Evolutionary conservation across 2,888 invertebrate species (phyloP).

Genomic region (Sipha maydis): DNA sequence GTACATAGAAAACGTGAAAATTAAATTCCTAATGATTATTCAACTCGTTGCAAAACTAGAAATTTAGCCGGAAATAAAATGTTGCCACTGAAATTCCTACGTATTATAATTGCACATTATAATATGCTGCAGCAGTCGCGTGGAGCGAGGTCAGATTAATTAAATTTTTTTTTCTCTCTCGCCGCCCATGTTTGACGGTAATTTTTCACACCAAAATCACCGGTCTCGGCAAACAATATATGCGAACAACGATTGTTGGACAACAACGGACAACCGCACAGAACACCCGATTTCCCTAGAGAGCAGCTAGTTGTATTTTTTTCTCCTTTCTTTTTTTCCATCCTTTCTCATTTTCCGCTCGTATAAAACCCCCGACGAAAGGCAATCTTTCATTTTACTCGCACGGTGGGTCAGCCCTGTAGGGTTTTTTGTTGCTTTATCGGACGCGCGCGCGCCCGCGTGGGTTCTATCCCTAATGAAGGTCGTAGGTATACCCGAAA

Average conservation of each 20-base stretch:
- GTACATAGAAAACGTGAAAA: not conserved
- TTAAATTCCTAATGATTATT: not conserved
- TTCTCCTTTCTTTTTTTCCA: not conserved
- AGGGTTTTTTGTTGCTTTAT: slow-evolving; percentile 34
- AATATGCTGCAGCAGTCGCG: not conserved
- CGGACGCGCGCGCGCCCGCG: not conserved
- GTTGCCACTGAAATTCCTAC: not conserved
- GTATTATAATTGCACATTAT: not conserved
- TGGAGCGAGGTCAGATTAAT: not conserved
- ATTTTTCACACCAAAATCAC: slow-evolving; percentile 50
- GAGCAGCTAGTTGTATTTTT: slow-evolving; percentile 23
- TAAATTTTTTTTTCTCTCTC: not conserved
- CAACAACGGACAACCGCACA: slow-evolving; percentile 40
- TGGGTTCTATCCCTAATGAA: slow-evolving; percentile 47
- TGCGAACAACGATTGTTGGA: slow-evolving; percentile 33
- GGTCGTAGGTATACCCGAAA: slow-evolving; percentile 17
- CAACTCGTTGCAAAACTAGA: not conserved
- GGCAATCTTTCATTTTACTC: slow-evolving; percentile 53
- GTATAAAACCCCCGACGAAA: slow-evolving; percentile 15
- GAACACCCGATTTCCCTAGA: slow-evolving; percentile 54
- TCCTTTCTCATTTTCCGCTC: slow-evolving; percentile 22
- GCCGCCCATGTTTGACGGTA: slow-evolving; percentile 9
- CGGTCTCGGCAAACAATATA: slow-evolving; percentile 22
- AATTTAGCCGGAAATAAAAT: not conserved
- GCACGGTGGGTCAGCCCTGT: slow-evolving; percentile 28